These are phyloP conservation scores for Scomber colias DNA, from an alignment of 2,113 vertebrate genomes.

Conservation along the genomic window DNA sequence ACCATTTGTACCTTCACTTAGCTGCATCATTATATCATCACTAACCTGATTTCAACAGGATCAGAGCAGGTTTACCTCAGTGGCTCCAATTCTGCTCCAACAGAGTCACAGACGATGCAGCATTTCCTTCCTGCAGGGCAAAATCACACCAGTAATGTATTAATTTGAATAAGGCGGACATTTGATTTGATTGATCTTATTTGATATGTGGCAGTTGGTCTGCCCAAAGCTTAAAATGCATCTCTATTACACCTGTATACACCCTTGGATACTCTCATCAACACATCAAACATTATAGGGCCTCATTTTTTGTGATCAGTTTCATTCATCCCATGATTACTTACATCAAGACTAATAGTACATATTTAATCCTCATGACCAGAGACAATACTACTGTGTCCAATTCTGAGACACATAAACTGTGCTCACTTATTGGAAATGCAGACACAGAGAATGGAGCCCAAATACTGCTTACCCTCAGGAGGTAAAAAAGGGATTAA, in stretches of 20 bases:
- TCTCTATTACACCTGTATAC: background rate
- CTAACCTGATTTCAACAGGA: constrained; percentile 28
- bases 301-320: constrained; percentile 18
- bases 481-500: constrained; percentile 30
- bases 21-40: constrained; percentile 3
- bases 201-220: constrained; percentile 16
- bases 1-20: constrained; percentile 1
- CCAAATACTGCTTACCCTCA: constrained; percentile 25
- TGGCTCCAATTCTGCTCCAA: constrained; percentile 32
- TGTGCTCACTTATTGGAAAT: constrained; percentile 21
- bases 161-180: constrained; percentile 20
- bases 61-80: constrained; percentile 26
- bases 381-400: background rate
- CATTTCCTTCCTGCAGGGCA: constrained; percentile 23
- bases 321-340: constrained; percentile 25
- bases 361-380: constrained; percentile 7
- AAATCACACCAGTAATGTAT: constrained; percentile 18
- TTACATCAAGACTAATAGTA: constrained; percentile 14
- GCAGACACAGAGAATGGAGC: constrained; percentile 1
- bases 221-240: background rate
- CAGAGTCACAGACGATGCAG: constrained; percentile 52
- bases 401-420: constrained; percentile 33
- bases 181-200: constrained; percentile 38
- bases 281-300: constrained; percentile 23
- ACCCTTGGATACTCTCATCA: background rate